Base-by-base conservation (phyloP, 2,888 invertebrate genomes). In the Himalopsyche tibetana region DNA sequence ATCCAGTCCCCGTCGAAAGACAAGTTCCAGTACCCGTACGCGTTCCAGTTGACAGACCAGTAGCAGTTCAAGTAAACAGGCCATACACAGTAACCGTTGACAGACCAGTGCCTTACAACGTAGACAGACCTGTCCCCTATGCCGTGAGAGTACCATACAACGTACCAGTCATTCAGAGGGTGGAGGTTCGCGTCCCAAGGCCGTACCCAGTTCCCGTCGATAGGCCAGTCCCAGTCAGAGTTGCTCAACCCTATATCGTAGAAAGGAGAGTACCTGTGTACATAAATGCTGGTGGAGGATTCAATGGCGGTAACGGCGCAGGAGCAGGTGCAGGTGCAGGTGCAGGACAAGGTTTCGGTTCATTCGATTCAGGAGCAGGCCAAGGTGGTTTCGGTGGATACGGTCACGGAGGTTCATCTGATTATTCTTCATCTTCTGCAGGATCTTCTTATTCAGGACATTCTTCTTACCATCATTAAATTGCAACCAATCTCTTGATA, bases 201-300 rank as follows among this genome's bases (percentile, higher is more conserved):
- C 93, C 94, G 79, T 92, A 93, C 91, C 92, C 93, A 0, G 93
- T 93, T 9, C 89, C 94, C 85, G 92, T 94, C 84, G 92, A 93
- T 90, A 91, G 90, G 90, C 91, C 92, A 89, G 90, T 94, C 82
- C 91, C 94, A 74, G 92, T 93, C 82, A 91, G 94, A 88, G 93
- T 94, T 0, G 86, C 88, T 15, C 88, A 80, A 42, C 81, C 88
- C 11, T 80, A 87, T 11, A 82, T 88, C 55, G 80, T 88, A 38
- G 92, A 94, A 91, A 91, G 94, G 89, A 91, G 94, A 88, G 91
- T 94, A 69, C 91, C 92, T 2, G 91, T 93, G 2, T 84, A 80
- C 56, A 80, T 88, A 69, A 80, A 56, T 17, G 83, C 80, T 15
- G 51, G 51, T 0, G 91, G 82, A 42, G 42, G 5, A 5, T 63